These are phyloP conservation scores for Megaleporinus macrocephalus DNA, from an alignment of 2,113 vertebrate genomes.

Conservation along the genomic window DNA sequence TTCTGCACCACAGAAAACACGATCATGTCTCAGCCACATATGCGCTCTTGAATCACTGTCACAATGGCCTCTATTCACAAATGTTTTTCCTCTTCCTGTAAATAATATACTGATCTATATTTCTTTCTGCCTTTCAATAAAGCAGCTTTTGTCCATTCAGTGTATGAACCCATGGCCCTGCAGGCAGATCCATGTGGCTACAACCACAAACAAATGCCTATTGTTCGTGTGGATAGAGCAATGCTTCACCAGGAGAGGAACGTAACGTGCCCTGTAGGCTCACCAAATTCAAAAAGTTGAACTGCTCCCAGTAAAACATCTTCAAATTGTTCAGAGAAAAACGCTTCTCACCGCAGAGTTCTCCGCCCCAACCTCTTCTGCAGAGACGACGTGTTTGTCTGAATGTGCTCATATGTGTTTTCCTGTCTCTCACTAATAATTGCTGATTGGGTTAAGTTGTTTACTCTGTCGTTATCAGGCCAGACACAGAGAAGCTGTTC, in stretches of 20 bases:
- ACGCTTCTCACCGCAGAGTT: not conserved
- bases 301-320: constrained; percentile 29
- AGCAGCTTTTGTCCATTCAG: constrained; percentile 53
- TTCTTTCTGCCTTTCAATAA: constrained; percentile 51
- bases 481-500: constrained; percentile 32
- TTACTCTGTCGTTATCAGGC: constrained; percentile 50
- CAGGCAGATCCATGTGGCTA: constrained; percentile 52
- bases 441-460: constrained; percentile 43
- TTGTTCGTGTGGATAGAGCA: constrained; percentile 39
- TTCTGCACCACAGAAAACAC: constrained; percentile 44
- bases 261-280: constrained; percentile 28
- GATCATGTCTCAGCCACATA: constrained; percentile 43
- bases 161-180: constrained; percentile 45
- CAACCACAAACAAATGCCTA: constrained; percentile 46
- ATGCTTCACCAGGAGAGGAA: constrained; percentile 34
- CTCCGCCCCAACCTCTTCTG: not conserved
- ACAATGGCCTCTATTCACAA: constrained; percentile 56
- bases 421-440: constrained; percentile 35
- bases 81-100: constrained; percentile 52
- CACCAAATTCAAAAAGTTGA: constrained; percentile 32
- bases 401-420: constrained; percentile 37
- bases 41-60: constrained; percentile 32
- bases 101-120: constrained; percentile 54
- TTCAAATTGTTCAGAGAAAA: constrained; percentile 32
- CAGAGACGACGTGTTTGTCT: constrained; percentile 25